Percentiles rank a stretch among this genome's conserved stretches.
Conservation (phyloP, 2,797 vertebrate genomes). For the Danio tinwini region DNA sequence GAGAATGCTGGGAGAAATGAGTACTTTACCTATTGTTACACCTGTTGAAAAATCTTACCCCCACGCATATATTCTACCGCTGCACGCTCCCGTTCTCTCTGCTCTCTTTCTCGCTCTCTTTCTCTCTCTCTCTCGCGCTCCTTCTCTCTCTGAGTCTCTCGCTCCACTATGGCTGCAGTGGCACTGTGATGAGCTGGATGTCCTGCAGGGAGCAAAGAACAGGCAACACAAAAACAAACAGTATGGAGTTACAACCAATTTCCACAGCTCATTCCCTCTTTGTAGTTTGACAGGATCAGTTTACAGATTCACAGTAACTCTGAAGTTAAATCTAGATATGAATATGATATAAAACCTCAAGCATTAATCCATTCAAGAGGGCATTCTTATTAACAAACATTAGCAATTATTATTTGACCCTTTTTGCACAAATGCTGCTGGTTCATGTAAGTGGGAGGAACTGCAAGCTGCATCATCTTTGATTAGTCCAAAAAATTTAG, state of each 20-base stretch:
- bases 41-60: slow-evolving; percentile 74
- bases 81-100: slow-evolving; percentile 76
- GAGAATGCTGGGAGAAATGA: not conserved
- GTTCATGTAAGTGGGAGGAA: not conserved
- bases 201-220: slow-evolving; percentile 71
- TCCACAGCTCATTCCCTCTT: not conserved
- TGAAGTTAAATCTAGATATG: not conserved
- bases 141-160: slow-evolving; percentile 76
- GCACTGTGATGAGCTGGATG: slow-evolving; percentile 81
- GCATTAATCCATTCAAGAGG: not conserved
- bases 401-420: not conserved
- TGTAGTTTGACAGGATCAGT: not conserved
- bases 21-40: too few relatives aligned
- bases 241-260: slow-evolving; percentile 5
- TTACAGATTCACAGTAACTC: not conserved
- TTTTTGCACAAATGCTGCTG: slow-evolving; percentile 6
- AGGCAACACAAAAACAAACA: slow-evolving; percentile 49
- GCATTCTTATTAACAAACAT: not conserved
- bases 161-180: slow-evolving; percentile 85
- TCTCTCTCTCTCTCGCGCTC: slow-evolving; percentile 80
- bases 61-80: slow-evolving; percentile 85
- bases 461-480: not conserved
- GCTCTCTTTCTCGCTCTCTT: slow-evolving; percentile 77
- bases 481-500: not conserved
- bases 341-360: not conserved